Percentiles rank a stretch among this genome's conserved stretches.
Conservation (phyloP, 2,888 invertebrate species). For the Mantis religiosa region DNA sequence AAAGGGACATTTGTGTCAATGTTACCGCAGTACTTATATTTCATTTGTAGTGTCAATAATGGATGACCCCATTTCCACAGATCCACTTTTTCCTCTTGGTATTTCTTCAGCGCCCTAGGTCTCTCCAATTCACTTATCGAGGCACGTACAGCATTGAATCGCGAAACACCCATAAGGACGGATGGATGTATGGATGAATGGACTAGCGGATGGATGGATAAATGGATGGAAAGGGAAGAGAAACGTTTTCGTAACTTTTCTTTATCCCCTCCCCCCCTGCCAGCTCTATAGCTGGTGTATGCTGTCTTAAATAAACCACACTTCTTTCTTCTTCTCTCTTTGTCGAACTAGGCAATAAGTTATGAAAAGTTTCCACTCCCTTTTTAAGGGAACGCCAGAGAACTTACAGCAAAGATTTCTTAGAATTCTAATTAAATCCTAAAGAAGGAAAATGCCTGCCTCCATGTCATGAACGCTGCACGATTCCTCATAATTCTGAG, state of each 20-base stretch:
- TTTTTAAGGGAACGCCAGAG: background rate
- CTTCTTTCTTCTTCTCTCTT: background rate
- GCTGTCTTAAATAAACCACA: background rate
- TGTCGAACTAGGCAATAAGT: background rate
- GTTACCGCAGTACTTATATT: too few species aligned
- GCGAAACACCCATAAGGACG: background rate
- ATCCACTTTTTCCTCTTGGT: background rate
- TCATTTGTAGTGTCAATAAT: background rate
- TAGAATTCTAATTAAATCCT: background rate
- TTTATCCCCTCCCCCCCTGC: background rate
- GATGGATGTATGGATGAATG: background rate
- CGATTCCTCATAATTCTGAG: too few species aligned
- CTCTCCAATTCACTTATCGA: background rate
- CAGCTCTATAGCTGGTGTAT: too few species aligned
- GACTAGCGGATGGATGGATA: background rate
- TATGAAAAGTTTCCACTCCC: background rate
- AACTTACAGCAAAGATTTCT: background rate
- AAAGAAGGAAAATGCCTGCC: too few species aligned
- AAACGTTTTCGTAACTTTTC: slow-evolving; percentile 8
- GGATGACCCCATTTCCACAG: background rate
- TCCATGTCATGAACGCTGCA: too few species aligned
- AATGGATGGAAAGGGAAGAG: background rate
- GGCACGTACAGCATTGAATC: slow-evolving; percentile 4
- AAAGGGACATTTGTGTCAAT: too few species aligned
- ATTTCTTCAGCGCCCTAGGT: background rate